Base-by-base conservation (phyloP, 2,113 vertebrate species). In the Tragelaphus imberbis region DNA sequence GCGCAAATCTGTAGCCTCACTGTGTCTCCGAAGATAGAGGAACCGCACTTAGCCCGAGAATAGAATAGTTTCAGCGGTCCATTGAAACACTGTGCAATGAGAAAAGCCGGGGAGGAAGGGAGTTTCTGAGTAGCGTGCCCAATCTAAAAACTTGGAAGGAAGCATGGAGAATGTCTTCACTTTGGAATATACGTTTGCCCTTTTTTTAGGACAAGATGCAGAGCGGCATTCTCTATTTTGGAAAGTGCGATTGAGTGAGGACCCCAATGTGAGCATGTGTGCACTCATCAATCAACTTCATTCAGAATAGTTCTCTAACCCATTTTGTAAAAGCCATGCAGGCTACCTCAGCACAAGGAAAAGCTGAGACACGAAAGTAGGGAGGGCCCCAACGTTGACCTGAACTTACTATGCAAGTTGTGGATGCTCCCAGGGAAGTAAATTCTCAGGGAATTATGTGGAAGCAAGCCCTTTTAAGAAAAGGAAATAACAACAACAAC, bases 51-150 rank as follows among this genome's bases (percentile, higher is more conserved):
- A 87, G 33, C 0, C 2, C 2, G 53, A 51, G 61, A 96, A 40
- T 15, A 80, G 81, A 82, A 56, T n/a, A 36, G 56, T 90, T 92
- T 95, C 92, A 36, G 68, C 2, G 2, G 81, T 96, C 44, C 0
- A 86, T 68, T 6, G 79, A 95, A 97, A 91, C 79, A 44, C 90
- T 95, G 96, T 17, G 61, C 81, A 90, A 55, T 56, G 33, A 93
- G 92, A 61, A 89, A 90, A 87, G 36, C 47, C 9, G 40, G 13
- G 51, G 80, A 55, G 51, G 19, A 17, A 47, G 79, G 65, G 53
- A 87, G 92, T 93, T n/a, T 95, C 89, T 28, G 19, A 44, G 5
- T 5, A 44, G 81, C 30, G 47, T 55, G 63, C 58, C 61, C 71
- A 84, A 23, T 59, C 53, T 75, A 63, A 94, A 97, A 82, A 96